These are phyloP conservation scores for Zosterops borbonicus DNA, from an alignment of 2,113 vertebrate species.

Conservation along the genomic window DNA sequence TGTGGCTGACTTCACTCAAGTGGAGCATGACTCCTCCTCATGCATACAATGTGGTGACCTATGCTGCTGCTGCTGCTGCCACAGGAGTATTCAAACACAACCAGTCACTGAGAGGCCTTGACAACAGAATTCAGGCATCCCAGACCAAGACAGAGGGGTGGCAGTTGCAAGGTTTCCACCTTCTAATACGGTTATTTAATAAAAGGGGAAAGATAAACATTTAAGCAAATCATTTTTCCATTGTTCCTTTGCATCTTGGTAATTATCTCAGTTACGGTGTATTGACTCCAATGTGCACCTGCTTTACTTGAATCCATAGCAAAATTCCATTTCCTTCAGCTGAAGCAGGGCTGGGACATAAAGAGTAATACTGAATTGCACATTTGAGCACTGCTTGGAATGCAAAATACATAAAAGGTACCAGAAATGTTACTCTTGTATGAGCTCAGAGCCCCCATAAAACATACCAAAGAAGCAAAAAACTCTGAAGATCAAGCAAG, in stretches of 20 bases:
- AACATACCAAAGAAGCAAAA: neutral
- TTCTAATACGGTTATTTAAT: neutral
- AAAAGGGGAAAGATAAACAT: neutral
- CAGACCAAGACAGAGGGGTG: neutral
- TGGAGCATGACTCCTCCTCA: neutral
- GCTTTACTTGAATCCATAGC: neutral
- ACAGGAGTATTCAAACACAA: neutral
- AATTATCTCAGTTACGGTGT: neutral
- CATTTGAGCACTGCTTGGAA: neutral
- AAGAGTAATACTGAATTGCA: neutral
- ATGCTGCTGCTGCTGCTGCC: neutral
- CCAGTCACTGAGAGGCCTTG: neutral
- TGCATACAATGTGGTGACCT: rapidly evolving
- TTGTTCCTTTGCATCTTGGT: neutral
- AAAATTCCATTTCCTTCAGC: neutral
- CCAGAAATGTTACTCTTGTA: neutral
- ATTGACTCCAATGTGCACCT: neutral
- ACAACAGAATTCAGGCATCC: neutral
- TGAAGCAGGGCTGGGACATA: neutral
- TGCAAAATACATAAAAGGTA: neutral
- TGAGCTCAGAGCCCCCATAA: neutral
- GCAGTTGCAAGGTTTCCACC: neutral
- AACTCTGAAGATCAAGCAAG: neutral
- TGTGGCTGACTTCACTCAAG: rapidly evolving
- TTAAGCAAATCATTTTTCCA: neutral